Evolutionary conservation across 2,113 vertebrate genomes (phyloP).

Genomic region (Anhinga anhinga): DNA sequence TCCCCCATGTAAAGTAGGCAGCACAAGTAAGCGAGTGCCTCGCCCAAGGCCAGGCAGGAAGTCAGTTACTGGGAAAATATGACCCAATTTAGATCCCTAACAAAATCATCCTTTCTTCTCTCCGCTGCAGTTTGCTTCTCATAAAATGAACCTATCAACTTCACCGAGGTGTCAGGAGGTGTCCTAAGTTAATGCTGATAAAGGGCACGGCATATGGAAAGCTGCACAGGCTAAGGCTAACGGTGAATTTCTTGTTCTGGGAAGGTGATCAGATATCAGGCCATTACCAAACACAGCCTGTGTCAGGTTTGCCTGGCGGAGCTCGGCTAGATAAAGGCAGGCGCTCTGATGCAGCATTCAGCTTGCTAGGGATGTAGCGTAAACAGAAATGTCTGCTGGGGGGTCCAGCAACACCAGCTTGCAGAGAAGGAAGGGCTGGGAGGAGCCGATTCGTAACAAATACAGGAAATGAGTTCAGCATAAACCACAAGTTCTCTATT

Average conservation of each 20-base stretch:
- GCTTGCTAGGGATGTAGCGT: accelerated
- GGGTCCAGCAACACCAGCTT: not conserved
- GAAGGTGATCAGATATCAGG: too few species aligned
- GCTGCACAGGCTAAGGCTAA: too few species aligned
- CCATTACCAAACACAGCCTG: accelerated
- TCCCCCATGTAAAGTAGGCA: not conserved
- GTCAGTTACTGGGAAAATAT: not conserved
- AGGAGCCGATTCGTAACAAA: conserved; percentile 9
- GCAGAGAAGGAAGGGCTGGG: conserved; percentile 1
- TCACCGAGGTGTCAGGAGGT: not conserved
- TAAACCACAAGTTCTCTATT: conserved; percentile 61
- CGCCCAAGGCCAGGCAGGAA: not conserved
- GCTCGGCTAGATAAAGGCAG: not conserved
- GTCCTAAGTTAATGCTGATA: not conserved
- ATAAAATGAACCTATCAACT: not conserved
- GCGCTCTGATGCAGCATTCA: accelerated
- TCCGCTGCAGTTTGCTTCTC: not conserved
- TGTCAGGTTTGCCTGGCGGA: not conserved
- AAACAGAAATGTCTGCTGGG: not conserved
- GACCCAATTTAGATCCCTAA: not conserved
- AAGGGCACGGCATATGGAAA: not conserved
- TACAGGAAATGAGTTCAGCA: conserved; percentile 55
- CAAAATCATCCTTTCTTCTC: not conserved
- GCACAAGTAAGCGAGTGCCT: not conserved
- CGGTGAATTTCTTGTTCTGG: not conserved